These are phyloP conservation scores for Lamellibrachia satsuma DNA, from an alignment of 2,888 invertebrate species.

Conservation along the genomic window DNA sequence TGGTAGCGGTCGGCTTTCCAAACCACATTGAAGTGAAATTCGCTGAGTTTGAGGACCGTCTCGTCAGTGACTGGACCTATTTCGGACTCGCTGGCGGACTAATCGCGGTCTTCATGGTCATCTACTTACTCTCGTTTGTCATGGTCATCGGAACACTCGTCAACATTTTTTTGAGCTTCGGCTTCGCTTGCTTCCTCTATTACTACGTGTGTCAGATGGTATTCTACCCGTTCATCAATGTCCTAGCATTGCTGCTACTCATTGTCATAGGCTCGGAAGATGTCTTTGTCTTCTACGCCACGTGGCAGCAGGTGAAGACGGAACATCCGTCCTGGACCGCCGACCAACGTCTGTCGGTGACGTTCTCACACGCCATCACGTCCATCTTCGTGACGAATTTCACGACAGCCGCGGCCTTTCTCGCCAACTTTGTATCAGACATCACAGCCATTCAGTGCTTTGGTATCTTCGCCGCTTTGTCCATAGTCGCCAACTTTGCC, in stretches of 20 bases:
- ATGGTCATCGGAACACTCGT: conserved; percentile 32
- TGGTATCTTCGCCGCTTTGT: conserved; percentile 84
- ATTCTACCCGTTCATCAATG: conserved; percentile 39
- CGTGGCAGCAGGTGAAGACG: conserved; percentile 31
- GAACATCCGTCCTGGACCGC: conserved; percentile 6
- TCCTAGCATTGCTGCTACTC: conserved; percentile 34
- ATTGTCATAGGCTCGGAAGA: conserved; percentile 39
- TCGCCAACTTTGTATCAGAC: conserved; percentile 83
- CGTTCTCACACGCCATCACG: conserved; percentile 84
- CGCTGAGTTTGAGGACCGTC: background rate
- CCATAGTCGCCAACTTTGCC: conserved; percentile 88
- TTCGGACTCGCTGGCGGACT: background rate
- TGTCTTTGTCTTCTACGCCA: conserved; percentile 38
- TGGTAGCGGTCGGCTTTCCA: no score
- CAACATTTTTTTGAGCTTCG: conserved; percentile 34
- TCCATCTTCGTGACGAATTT: conserved; percentile 95
- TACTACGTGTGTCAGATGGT: conserved; percentile 76
- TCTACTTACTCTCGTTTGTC: conserved; percentile 33
- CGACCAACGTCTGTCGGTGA: conserved; percentile 57
- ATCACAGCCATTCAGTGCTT: conserved; percentile 87
- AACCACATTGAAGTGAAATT: background rate
- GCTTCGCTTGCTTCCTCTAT: conserved; percentile 75
- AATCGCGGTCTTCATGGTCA: background rate
- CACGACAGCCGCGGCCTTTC: conserved; percentile 94
- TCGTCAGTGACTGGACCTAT: background rate